These are phyloP conservation scores for Porites cylindrica DNA, from an alignment of 92 coral and sea anemone species.

Conservation along the genomic window DNA sequence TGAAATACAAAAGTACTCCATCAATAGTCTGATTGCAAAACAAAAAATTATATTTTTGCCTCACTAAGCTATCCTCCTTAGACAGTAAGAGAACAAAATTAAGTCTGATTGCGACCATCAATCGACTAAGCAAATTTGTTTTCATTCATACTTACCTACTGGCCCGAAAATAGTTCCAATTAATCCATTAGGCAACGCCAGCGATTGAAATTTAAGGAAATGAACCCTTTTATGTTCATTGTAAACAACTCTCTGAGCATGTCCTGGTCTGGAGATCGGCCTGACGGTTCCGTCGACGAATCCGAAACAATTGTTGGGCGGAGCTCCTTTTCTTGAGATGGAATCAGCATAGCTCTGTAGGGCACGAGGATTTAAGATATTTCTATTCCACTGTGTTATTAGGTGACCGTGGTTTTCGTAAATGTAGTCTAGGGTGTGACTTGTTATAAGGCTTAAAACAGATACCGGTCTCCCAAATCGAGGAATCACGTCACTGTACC, in stretches of 20 bases:
- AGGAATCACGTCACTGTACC: no score
- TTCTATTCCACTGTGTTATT: constrained; percentile 36
- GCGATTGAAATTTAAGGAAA: background rate
- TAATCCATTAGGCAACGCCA: constrained; percentile 23
- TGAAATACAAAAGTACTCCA: constrained; percentile 35
- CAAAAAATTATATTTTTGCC: constrained; percentile 35
- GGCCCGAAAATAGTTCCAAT: background rate
- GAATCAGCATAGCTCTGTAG: background rate
- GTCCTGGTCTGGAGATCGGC: no score
- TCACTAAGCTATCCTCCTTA: constrained; percentile 32
- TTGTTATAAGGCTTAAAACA: constrained; percentile 31
- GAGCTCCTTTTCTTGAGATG: background rate
- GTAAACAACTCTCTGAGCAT: no score
- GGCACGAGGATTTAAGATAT: constrained; percentile 43
- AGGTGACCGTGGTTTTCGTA: background rate
- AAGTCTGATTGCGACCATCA: constrained; percentile 37
- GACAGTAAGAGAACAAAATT: constrained; percentile 25
- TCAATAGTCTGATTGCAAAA: constrained; percentile 40
- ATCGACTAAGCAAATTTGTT: constrained; percentile 21
- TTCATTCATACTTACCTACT: no score
- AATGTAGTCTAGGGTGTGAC: constrained; percentile 11
- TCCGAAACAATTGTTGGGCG: constrained; percentile 27
- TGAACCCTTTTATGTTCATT: constrained; percentile 25
- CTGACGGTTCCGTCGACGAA: no score
- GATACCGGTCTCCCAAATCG: constrained; percentile 15